Evolutionary conservation across 1,140 invertebrate species (phyloP), one percentile per base, ranked within the genome.

Genomic region (Drosophila sulfurigaster): DNA sequence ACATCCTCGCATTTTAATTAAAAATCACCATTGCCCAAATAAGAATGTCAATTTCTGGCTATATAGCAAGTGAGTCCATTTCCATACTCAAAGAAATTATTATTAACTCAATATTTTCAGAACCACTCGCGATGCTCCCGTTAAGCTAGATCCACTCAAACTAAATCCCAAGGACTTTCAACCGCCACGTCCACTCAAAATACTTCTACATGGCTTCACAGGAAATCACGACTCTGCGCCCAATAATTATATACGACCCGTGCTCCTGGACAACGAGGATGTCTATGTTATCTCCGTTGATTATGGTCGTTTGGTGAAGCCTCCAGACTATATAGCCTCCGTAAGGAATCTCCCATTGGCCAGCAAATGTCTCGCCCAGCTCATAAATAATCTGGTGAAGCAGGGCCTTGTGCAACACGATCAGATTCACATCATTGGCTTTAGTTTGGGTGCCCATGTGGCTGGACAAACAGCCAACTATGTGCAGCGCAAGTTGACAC

Each of bases 371-470:
- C 91, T 93, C 0, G 95, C 95, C 0, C 94, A 94, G 71, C 93
- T 96, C 59, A 93, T 96, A 6, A 94, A 95, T 62, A 94, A 94
- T 78, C 82, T 96, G 49, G 93, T 95, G 25, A 92, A 92, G 1
- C 92, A 93, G 0, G 92, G 93, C 41, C 93, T 94, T 1, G 93
- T 96, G 1, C 59, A 93, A 0, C 86, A 96, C 16, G 80, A 93
- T n/a, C 93, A 92, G 54, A 94, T 97, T 66, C 98, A 99, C 87
- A 92, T 98, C 2, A 96, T 99, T 75, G 98, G 98, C 51, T 98
- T 98, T 92, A 98, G 97, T 88, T 94, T 99, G 7, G 98, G 98
- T 0, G 97, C 96, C 0, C 97, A 99, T 75, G 94, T 96, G 2
- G 96, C 97, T 0, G 98, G 97, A 0, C 96, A 96, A 73, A 95